Evolutionary conservation across 2,113 vertebrate species (phyloP), one percentile per base, ranked within the genome.

Genomic region (Aegithalos caudatus): DNA sequence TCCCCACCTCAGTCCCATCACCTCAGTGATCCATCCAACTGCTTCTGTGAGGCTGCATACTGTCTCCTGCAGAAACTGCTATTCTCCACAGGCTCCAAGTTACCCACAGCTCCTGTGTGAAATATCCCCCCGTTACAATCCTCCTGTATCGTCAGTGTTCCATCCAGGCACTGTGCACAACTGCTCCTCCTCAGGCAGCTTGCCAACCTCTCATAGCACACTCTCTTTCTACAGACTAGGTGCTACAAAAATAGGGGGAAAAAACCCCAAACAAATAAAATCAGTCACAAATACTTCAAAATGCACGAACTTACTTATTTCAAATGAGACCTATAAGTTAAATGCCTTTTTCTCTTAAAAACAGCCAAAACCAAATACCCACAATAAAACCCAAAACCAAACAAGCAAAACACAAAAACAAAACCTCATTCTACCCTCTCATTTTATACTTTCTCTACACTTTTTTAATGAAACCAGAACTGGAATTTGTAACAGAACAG

Each of bases 191-290:
- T 44, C 6, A 33, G 64, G 45, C 67, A 81, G 37, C 45, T 24
- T 51, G 20, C 3, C 21, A n/a, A 12, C 11, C 31, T n/a, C 21
- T 33, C 25, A 23, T 13, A 82, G 12, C n/a, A 65, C 11, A 37
- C 21, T 17, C 45, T 42, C 25, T 64, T 77, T 57, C 77, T 47
- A 50, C 23, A 60, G 50, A 61, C 10, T 25, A 47, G 9, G 11
- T n/a, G 79, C 35, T 28, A 29, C 4, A 48, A 33, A 61, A 29
- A 6, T 13, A 17, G 4, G 22, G 0, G 4, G 1, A 3, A 7
- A 21, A 21, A 18, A 18, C 0, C 14, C 19, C 29, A 40, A 40
- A 12, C 33, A 31, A 31, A 14, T 9, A 50, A 78, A 58, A 58
- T 44, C 12, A 31, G 6, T 66, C 28, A 29, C 33, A 86, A 81